Evolutionary conservation across 2,888 invertebrate species (phyloP).

Genomic region (Chymomyza procnemis): DNA sequence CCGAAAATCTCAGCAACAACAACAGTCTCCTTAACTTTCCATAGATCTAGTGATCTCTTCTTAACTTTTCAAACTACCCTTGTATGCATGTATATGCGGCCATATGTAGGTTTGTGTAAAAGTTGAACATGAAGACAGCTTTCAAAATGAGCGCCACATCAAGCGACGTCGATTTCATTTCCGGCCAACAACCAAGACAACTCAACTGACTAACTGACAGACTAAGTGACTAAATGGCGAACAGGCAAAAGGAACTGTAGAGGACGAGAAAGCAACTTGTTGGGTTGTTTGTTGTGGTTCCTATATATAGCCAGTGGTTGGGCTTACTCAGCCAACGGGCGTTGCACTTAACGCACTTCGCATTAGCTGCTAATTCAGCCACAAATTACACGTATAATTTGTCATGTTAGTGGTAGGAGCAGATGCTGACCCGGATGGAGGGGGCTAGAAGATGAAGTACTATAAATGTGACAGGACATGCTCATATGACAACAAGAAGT

Average conservation of each 20-base stretch:
- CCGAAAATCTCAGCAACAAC: too few species aligned
- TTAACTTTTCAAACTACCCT: background rate
- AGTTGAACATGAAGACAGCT: conserved; percentile 1
- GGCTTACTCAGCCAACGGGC: background rate
- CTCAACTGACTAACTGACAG: conserved; percentile 9
- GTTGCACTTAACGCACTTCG: conserved; percentile 34
- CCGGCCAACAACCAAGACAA: conserved; percentile 36
- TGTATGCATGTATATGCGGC: background rate
- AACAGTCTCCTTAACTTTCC: too few species aligned
- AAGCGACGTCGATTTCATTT: conserved; percentile 38
- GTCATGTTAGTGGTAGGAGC: conserved; percentile 4
- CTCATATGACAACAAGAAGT: background rate
- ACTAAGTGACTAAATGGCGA: conserved; percentile 5
- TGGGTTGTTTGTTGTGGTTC: background rate
- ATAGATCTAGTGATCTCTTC: too few species aligned
- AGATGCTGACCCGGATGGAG: background rate
- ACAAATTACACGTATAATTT: conserved; percentile 51
- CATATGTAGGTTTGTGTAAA: background rate
- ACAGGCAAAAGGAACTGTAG: conserved; percentile 1
- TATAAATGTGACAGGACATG: background rate
- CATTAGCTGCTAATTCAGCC: conserved; percentile 40
- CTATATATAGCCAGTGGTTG: background rate
- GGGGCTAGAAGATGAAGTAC: conserved; percentile 1
- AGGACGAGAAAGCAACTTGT: background rate
- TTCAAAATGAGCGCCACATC: conserved; percentile 9